Conservation (phyloP, 2,797 vertebrate species). For the Ibycter americanus region DNA sequence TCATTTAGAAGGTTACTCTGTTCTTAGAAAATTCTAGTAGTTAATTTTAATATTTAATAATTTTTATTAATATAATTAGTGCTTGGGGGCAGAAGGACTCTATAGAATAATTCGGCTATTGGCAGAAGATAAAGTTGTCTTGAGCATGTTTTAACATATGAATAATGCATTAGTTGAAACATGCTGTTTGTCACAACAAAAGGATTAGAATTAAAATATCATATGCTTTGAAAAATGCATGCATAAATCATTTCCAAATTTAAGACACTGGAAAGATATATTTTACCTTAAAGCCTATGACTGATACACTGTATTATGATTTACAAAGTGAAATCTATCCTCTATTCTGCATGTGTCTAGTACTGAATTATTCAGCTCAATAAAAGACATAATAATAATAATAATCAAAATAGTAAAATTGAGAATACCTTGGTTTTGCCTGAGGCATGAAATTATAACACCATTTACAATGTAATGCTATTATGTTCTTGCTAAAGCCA, state of each 20-base stretch:
- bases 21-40: neutral
- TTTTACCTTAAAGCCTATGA: neutral
- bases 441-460: neutral
- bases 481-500: neutral
- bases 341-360: neutral
- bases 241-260: neutral
- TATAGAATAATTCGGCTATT: neutral
- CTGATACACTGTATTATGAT: neutral
- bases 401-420: neutral
- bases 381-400: neutral
- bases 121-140: neutral
- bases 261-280: neutral
- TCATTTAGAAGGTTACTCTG: neutral
- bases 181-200: neutral
- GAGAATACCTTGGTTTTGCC: neutral
- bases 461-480: neutral
- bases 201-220: neutral
- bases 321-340: neutral
- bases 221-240: neutral
- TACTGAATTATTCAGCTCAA: neutral
- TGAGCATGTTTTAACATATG: neutral
- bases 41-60: neutral
- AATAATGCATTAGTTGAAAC: neutral
- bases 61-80: neutral
- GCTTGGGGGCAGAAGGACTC: neutral